Evolutionary conservation across 1,140 invertebrate genomes (phyloP).

Genomic region (Macrobrachium nipponense): DNA sequence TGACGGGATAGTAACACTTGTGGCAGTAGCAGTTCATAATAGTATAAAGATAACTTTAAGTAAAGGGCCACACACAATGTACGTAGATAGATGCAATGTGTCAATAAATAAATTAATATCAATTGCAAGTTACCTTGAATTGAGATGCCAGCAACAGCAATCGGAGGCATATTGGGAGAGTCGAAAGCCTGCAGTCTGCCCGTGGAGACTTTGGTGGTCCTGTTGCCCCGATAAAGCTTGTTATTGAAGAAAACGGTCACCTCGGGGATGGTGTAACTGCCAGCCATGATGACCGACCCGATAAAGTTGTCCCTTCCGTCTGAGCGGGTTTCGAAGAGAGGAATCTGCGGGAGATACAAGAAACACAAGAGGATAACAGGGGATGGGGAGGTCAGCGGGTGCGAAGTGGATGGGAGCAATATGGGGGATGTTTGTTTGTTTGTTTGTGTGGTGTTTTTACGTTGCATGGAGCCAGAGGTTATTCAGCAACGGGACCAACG

Average conservation of each 20-base stretch:
- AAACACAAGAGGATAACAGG: background rate
- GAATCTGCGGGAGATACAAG: constrained; percentile 60
- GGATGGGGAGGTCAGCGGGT: background rate
- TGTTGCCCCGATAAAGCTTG: constrained; percentile 90
- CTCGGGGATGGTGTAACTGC: constrained; percentile 90
- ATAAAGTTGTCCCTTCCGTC: constrained; percentile 96
- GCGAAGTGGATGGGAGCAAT: too few relatives aligned
- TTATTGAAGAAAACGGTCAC: constrained; percentile 93
- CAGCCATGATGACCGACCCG: constrained; percentile 90
- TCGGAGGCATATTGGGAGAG: constrained; percentile 86
- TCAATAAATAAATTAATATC: too few relatives aligned
- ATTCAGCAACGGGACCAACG: too few relatives aligned
- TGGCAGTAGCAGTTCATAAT: too few relatives aligned
- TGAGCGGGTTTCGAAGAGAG: constrained; percentile 72
- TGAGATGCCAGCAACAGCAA: constrained; percentile 86
- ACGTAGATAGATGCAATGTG: too few relatives aligned
- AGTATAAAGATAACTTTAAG: too few relatives aligned
- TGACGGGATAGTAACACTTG: too few relatives aligned
- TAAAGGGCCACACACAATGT: too few relatives aligned
- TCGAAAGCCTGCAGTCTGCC: constrained; percentile 88
- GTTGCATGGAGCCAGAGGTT: too few relatives aligned
- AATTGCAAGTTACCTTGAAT: constrained; percentile 72
- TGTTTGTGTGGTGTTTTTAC: too few relatives aligned
- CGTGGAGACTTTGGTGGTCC: constrained; percentile 86
- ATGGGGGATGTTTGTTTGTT: too few relatives aligned